Conservation (phyloP, 2,888 invertebrate genomes). For the Platycnemis pennipes region DNA sequence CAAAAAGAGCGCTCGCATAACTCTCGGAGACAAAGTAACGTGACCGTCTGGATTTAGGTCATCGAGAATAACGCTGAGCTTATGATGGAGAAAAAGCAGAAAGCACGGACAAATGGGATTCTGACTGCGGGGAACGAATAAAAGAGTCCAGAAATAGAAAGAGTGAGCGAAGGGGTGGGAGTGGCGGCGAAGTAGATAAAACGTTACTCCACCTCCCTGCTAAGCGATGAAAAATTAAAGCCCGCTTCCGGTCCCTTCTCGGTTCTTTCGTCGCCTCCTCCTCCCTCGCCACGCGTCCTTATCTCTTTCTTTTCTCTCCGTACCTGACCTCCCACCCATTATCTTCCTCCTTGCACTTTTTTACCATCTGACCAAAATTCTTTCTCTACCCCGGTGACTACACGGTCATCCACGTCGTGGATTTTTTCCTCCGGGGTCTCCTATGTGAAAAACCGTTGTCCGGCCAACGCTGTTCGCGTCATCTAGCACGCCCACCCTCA, state of each 20-base stretch:
- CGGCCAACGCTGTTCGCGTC: not conserved
- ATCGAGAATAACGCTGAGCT: constrained; percentile 42
- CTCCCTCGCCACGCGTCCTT: not conserved
- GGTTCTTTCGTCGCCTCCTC: not conserved
- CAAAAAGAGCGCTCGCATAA: constrained; percentile 30
- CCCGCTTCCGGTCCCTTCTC: not conserved
- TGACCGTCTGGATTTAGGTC: constrained; percentile 54
- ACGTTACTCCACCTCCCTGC: not conserved
- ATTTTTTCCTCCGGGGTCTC: not conserved
- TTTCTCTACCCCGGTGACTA: not conserved
- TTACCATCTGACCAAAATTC: not conserved
- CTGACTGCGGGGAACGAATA: constrained; percentile 44
- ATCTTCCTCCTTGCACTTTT: not conserved
- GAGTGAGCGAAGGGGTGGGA: not conserved
- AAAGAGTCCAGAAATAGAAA: constrained; percentile 31
- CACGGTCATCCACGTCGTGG: not conserved
- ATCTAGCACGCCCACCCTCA: too few relatives aligned
- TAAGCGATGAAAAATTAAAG: not conserved
- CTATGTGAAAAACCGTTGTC: not conserved
- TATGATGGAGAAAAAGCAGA: constrained; percentile 50
- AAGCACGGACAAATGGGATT: constrained; percentile 43
- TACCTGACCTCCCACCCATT: too few relatives aligned
- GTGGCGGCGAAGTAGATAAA: not conserved
- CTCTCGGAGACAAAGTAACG: constrained; percentile 41
- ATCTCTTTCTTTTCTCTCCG: not conserved